These are phyloP conservation scores for Otolemur garnettii DNA, from an alignment of 2,113 vertebrate genomes.

Conservation along the genomic window DNA sequence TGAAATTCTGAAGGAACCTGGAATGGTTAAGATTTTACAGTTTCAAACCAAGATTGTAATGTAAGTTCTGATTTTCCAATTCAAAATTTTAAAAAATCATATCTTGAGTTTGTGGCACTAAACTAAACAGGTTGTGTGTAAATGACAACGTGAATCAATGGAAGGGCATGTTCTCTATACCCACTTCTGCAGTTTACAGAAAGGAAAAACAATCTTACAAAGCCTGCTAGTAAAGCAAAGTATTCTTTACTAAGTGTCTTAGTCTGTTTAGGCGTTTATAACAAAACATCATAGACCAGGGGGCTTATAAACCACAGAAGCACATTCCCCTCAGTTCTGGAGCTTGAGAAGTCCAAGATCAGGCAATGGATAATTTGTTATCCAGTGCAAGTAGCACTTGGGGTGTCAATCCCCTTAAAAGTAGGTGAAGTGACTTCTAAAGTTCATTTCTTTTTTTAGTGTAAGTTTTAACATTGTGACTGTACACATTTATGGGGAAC, in stretches of 20 bases:
- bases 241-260: neutral
- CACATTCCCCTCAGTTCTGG: neutral
- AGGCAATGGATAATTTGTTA: neutral
- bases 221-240: neutral
- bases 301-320: neutral
- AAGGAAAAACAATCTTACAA: neutral
- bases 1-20: neutral
- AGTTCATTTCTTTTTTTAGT: too few relatives aligned
- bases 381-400: neutral
- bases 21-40: neutral
- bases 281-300: neutral
- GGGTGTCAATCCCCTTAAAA: neutral
- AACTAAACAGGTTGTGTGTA: neutral
- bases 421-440: neutral
- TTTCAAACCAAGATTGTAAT: neutral
- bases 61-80: neutral
- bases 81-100: neutral
- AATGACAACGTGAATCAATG: neutral
- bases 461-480: too few relatives aligned
- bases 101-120: neutral
- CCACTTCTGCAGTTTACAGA: neutral
- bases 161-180: neutral
- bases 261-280: neutral
- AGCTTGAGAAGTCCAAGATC: neutral
- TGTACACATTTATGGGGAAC: too few relatives aligned